phyloP scores from a whole-genome alignment of 2,888 invertebrate species.

The Brachynemurus nebulosus region DNA sequence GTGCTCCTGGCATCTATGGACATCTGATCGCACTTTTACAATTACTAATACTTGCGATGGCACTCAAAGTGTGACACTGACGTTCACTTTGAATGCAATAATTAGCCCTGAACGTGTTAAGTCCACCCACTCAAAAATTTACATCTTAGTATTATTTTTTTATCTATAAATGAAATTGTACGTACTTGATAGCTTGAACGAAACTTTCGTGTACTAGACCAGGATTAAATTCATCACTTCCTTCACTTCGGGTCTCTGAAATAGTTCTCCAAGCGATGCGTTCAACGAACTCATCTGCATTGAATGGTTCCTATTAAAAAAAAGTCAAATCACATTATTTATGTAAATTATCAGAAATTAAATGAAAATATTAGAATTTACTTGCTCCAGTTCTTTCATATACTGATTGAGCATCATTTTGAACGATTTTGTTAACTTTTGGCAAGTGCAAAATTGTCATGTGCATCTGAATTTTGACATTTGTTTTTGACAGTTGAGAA shows the following conservation, averaged over 20 bases:
- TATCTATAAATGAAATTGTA: slow-evolving; percentile 17
- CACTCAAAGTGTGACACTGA: no score
- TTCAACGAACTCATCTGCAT: slow-evolving; percentile 95
- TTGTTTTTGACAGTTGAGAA: no score
- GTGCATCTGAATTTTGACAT: no score
- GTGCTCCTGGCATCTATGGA: no score
- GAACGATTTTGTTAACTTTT: no score
- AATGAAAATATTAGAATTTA: slow-evolving; percentile 25
- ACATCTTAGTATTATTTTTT: neutral
- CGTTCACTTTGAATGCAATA: no score
- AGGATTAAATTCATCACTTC: slow-evolving; percentile 67
- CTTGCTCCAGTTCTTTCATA: slow-evolving; percentile 76
- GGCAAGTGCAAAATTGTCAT: no score
- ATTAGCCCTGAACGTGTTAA: no score
- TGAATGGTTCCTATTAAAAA: slow-evolving; percentile 81
- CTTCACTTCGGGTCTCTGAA: slow-evolving; percentile 49
- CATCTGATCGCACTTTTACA: no score
- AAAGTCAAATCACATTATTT: slow-evolving; percentile 2
- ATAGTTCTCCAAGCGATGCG: slow-evolving; percentile 89
- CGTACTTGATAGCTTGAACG: slow-evolving; percentile 77
- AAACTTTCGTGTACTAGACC: slow-evolving; percentile 81
- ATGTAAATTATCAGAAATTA: neutral
- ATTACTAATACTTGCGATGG: no score
- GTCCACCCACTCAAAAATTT: neutral
- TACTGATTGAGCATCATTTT: slow-evolving; percentile 76